A percentile compares a stretch with the other conserved stretches of the same genome.
Evolutionary conservation across 2,888 invertebrate species (phyloP).

Genomic region (Schrankia costaestrigalis): DNA sequence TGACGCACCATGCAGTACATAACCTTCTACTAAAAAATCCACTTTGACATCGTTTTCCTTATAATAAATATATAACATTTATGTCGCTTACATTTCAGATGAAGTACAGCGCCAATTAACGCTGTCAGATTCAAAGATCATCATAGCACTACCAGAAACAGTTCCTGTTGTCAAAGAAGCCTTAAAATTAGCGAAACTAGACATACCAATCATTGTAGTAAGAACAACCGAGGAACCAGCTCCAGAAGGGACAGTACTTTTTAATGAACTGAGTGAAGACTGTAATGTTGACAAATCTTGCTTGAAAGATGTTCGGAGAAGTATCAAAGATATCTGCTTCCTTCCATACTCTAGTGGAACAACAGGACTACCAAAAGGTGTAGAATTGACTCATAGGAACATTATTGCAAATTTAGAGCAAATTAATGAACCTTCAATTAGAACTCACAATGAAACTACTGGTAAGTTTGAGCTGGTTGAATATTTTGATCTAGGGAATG

Average conservation of each 20-base stretch:
- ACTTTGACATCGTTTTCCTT: no score
- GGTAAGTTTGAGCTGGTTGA: conserved; percentile 54
- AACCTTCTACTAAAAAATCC: no score
- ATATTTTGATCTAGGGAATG: no score
- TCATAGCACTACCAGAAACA: conserved; percentile 81
- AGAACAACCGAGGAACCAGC: conserved; percentile 57
- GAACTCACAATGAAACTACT: conserved; percentile 57
- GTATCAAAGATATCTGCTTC: conserved; percentile 81
- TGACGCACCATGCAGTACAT: no score
- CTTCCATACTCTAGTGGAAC: conserved; percentile 94
- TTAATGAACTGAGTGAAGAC: conserved; percentile 82
- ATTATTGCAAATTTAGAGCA: conserved; percentile 76
- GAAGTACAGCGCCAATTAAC: conserved; percentile 85
- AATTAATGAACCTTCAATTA: conserved; percentile 51
- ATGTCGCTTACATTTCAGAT: conserved; percentile 70
- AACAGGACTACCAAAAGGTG: conserved; percentile 91
- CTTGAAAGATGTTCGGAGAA: conserved; percentile 67
- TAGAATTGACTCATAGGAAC: conserved; percentile 83
- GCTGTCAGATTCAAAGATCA: conserved; percentile 81
- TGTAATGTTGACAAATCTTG: conserved; percentile 77
- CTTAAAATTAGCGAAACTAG: conserved; percentile 65
- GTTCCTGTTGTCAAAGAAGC: conserved; percentile 71
- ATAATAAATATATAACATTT: not conserved
- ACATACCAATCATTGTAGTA: conserved; percentile 79
- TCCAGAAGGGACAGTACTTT: conserved; percentile 78